Percentiles rank a stretch among this genome's conserved stretches.
phyloP scores from a whole-genome alignment of 2,888 invertebrate genomes.

The Mellilla xanthometata region DNA sequence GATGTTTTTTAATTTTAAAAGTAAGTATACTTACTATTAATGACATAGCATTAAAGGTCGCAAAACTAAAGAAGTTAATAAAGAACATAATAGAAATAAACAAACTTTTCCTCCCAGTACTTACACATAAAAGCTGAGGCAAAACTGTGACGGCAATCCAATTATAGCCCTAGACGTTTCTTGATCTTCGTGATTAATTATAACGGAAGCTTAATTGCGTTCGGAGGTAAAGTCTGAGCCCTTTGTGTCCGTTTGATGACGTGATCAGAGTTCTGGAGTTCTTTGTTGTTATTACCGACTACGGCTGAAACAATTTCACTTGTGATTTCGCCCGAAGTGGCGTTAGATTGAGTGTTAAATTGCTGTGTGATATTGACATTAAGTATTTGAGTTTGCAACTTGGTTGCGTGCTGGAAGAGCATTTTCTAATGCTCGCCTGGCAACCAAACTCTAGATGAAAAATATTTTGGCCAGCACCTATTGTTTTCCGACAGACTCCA shows the following conservation, averaged over 20 bases:
- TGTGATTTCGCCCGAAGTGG: background rate
- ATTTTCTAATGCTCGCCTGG: too few relatives aligned
- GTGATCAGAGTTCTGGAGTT: constrained; percentile 24
- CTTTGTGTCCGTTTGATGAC: constrained; percentile 27
- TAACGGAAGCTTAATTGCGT: constrained; percentile 35
- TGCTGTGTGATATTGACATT: background rate
- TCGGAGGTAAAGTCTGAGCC: constrained; percentile 26
- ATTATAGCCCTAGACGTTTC: constrained; percentile 29
- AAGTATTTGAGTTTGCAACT: too few relatives aligned
- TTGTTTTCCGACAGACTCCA: too few relatives aligned
- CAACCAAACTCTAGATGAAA: too few relatives aligned
- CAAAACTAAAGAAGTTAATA: too few relatives aligned
- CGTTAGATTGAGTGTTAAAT: background rate
- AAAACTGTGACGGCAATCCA: constrained; percentile 21
- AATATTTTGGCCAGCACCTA: too few relatives aligned
- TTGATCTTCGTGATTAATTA: constrained; percentile 33
- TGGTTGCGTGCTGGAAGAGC: too few relatives aligned
- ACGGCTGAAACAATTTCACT: constrained; percentile 1
- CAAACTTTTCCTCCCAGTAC: constrained; percentile 1
- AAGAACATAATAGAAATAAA: constrained; percentile 1
- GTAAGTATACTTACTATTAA: too few relatives aligned
- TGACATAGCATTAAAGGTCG: too few relatives aligned
- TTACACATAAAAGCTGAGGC: background rate
- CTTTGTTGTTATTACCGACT: constrained; percentile 25
- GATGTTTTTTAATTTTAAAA: too few relatives aligned